Base-by-base conservation (phyloP, 2,888 invertebrate genomes). In the Omphaloscelis lunosa region DNA sequence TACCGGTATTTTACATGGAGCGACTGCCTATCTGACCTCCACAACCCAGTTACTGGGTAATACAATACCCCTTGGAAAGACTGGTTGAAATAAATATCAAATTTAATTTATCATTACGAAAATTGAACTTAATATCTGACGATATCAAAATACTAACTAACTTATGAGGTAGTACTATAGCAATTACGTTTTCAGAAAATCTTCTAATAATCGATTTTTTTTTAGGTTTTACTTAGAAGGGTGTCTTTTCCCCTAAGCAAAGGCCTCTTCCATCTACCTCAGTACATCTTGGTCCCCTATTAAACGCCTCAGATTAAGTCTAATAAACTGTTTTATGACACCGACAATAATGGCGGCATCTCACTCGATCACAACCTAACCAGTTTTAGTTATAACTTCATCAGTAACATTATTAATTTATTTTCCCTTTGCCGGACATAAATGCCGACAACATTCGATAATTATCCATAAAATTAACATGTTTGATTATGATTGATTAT, bases 401-500 rank as follows among this genome's bases (percentile, higher is more conserved):
- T 88, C 78, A 79, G 53, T 39, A 66, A 76, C 70, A 72, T 83
- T 78, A 84, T 84, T 82, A 82, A 83, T 87, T 79, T 87, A 81
- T 80, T 84, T 87, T 89, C 79, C 75, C 72, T 83, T 80, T 80
- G 63, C 80, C 83, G 82, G 80, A 88, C 81, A 74, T 86, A 85
- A 86, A 85, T 59, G 80, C 78, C 77, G 77, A 84, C 75, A 84
- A 72, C 72, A 77, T 83, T 81, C 79, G 79, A 84, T 84, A 86
- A 80, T 83, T 82, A 82, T 79, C 72, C 67, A 89, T 86, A 85
- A 85, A 86, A 90, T 88, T 89, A 88, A 88, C 88, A 86, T 87
- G 83, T 87, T 87, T 87, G 84, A 90, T 89, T 83, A 84, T 91
- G 88, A 91, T 91, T 89, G 88, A 91, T 91, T 83, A 80, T 79